Base-by-base conservation (phyloP, 92 coral and sea anemone species). In the Umimayanthus chanpuru region DNA sequence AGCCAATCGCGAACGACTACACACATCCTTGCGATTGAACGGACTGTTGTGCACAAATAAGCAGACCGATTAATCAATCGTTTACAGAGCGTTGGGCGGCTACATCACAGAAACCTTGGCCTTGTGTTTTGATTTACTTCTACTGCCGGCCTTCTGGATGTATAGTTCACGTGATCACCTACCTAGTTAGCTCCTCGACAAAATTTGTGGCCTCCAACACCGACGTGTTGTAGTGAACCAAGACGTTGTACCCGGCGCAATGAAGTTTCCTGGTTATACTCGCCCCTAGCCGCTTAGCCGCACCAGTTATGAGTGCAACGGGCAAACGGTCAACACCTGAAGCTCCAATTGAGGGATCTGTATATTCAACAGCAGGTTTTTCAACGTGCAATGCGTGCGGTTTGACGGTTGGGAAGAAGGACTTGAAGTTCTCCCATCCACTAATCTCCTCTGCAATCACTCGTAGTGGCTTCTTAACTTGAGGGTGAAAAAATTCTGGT, bases 281-380 rank as follows among this genome's bases (percentile, higher is more conserved):
- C 12, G 93, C 95, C 2, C 97, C 97, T 28, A 94, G 90, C 58
- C 94, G 93, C 80, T 81, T 94, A 0, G 97, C 91, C 6, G 89
- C 94, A 8, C 95, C 97, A 56, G 97, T 94, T 14, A 94, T 72
- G 2, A 94, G 75, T 14, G 95, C 97, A 73, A 94, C 97, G 14
- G 88, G 95, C 8, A 4, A 29, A 9, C 15, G 47, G 11, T 66
- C 64, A 7, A 29, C 58, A 4, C 28, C 4, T 3, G 77, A 32
- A 23, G 1, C 28, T 38, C n/a, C 87, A 89, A 47, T 72, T 20
- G 9, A 47, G n/a, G 9, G 29, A 23, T 2, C 44, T 32, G 20
- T 28, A 6, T n/a, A 39, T 39, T 9, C 38, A 71, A 49, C 38
- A 3, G 2, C 32, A 8, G 61, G 18, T 4, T 26, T 43, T 12